Percentiles rank a stretch among this genome's conserved stretches.
phyloP scores from a whole-genome alignment of 2,797 vertebrate species.

The Lateolabrax maculatus region DNA sequence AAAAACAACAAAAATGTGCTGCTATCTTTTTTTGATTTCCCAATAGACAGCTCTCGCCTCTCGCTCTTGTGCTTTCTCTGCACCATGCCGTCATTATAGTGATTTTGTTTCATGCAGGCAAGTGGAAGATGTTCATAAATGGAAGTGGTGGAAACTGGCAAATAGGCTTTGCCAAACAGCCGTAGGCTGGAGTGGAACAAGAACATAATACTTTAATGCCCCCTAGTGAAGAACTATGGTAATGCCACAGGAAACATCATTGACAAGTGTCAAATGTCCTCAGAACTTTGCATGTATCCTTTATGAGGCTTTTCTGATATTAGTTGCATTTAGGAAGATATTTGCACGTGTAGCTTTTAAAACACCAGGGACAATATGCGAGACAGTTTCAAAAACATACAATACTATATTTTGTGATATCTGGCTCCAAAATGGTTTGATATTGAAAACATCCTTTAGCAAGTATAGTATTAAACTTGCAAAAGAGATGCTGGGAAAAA shows the following conservation, averaged over 20 bases:
- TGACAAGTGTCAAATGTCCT: neutral
- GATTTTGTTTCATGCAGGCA: constrained; percentile 61
- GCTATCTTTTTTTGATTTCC: neutral
- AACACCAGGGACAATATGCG: neutral
- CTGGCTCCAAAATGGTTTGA: neutral
- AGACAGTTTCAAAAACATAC: neutral
- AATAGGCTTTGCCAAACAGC: constrained; percentile 41
- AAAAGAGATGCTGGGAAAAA: constrained; percentile 29
- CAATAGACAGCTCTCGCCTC: constrained; percentile 36
- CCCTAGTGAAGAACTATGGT: constrained; percentile 67
- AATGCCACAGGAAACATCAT: neutral
- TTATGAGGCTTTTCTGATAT: neutral
- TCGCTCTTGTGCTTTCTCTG: constrained; percentile 40
- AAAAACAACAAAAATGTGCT: constrained; percentile 3
- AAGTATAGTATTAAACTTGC: constrained; percentile 5
- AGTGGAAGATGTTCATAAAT: constrained; percentile 58
- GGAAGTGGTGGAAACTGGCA: constrained; percentile 61
- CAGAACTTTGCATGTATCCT: neutral
- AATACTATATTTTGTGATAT: neutral
- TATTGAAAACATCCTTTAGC: neutral
- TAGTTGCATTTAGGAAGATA: neutral
- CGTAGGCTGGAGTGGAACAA: constrained; percentile 1
- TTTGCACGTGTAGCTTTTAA: neutral
- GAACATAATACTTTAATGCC: constrained; percentile 67
- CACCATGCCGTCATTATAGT: constrained; percentile 62